Base-by-base conservation (phyloP, 2,888 invertebrate genomes). In the Mesorhabditis spiculigera region DNA sequence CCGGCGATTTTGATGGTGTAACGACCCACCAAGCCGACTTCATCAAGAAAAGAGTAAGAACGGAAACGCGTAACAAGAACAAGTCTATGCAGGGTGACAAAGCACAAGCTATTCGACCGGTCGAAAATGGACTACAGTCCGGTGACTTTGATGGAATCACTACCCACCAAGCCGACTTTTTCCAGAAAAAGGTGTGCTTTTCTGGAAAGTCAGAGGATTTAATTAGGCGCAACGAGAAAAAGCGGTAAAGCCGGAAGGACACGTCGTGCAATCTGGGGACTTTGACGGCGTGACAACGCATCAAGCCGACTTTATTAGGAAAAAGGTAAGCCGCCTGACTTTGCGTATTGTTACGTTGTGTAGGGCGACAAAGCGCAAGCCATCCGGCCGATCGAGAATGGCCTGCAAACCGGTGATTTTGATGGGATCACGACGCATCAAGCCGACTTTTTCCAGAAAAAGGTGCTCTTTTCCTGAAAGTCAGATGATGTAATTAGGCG, bases 111-210 rank as follows among this genome's bases (percentile, higher is more conserved):
- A 43, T 44, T 67, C 68, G 45, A 13, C 68, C 68, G 4, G 44
- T 10, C n/a, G 41, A 10, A 28, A 58, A 10, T 5, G 10, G 4
- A 16, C 13, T 66, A 67, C 67, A 5, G 16, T 66, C 28, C 16
- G 62, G 50, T 5, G 28, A 62, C 8, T 72, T 74, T 61, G 65
- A 70, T n/a, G 67, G 72, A 8, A 45, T 44, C 0, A 73, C 75
- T 8, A 75, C 75, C 5, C 73, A 75, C 58, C 68, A 71, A 43
- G 45, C 70, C 28, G 74, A 74, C 65, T 74, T 45, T 62, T 66
- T 68, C 28, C 45, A 41, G 45, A 67, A 67, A 50, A 50, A 5
- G 58, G 67, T 67, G n/a, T 10, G n/a, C 42, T 45, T 5, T 45
- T 5, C 13, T 66, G n/a, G 28, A 45, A 58, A 10, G 13, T 4